phyloP scores from a whole-genome alignment of 2,113 vertebrate genomes.

The Leucoraja erinaceus region DNA sequence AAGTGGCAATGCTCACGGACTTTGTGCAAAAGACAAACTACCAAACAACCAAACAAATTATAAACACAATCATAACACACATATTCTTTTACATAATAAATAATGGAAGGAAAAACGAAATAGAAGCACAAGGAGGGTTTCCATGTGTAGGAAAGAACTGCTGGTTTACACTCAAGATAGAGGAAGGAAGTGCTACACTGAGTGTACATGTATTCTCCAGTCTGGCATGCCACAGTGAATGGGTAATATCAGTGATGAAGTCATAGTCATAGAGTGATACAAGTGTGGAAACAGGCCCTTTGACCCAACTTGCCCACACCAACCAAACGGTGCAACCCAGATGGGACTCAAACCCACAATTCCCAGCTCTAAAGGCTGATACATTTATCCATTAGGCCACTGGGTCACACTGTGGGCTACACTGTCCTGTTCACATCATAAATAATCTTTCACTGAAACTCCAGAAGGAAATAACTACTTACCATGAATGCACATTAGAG shows the following conservation, averaged over 20 bases:
- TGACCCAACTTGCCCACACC: too few species aligned
- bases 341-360: constrained; percentile 99
- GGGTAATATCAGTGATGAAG: not conserved
- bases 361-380: constrained; percentile 98
- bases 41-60: too few species aligned
- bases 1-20: too few species aligned
- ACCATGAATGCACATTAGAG: not conserved
- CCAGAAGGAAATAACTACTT: not conserved
- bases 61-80: too few species aligned
- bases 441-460: not conserved
- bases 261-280: too few species aligned
- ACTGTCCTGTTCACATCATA: not conserved
- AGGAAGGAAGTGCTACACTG: too few species aligned
- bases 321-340: constrained; percentile 65
- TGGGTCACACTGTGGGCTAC: not conserved
- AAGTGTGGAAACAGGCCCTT: too few species aligned
- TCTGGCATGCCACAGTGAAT: not conserved
- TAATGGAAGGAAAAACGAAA: too few species aligned
- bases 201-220: not conserved
- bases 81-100: too few species aligned
- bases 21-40: too few species aligned
- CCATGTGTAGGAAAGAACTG: too few species aligned
- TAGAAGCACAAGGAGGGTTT: not conserved
- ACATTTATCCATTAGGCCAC: constrained; percentile 46
- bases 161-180: too few species aligned